These are phyloP conservation scores for Equus quagga DNA, from an alignment of 2,113 vertebrate species.

Conservation along the genomic window DNA sequence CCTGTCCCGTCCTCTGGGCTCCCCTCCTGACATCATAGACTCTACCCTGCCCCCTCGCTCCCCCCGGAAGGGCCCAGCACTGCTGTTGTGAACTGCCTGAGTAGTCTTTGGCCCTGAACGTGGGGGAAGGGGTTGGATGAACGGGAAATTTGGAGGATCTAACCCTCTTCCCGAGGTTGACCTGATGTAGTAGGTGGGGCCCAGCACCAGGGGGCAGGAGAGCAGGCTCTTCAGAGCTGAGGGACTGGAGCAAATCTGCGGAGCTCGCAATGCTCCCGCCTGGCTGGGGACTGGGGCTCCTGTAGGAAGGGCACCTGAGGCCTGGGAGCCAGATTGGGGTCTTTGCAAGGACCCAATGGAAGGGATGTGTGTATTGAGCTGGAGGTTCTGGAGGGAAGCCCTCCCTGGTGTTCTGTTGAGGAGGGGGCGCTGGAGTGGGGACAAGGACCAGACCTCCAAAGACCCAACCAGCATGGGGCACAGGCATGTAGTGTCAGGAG, in stretches of 20 bases:
- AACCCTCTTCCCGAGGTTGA: background rate
- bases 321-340: background rate
- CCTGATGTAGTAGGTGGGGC: background rate
- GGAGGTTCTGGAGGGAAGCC: background rate
- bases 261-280: background rate
- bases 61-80: background rate
- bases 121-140: background rate
- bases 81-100: background rate
- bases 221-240: background rate
- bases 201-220: background rate
- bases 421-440: background rate
- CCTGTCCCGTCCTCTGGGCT: background rate
- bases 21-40: background rate
- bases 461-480: background rate
- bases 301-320: background rate
- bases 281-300: background rate
- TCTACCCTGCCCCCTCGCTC: background rate
- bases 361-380: background rate
- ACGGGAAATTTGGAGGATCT: background rate
- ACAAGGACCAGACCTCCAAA: background rate
- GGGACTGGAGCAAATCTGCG: background rate
- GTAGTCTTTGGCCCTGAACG: slow-evolving; percentile 2
- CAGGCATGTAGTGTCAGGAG: background rate
- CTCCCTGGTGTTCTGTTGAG: background rate
- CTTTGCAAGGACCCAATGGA: background rate